Base-by-base conservation (phyloP, 2,113 vertebrate species). In the Catharus minimus region DNA sequence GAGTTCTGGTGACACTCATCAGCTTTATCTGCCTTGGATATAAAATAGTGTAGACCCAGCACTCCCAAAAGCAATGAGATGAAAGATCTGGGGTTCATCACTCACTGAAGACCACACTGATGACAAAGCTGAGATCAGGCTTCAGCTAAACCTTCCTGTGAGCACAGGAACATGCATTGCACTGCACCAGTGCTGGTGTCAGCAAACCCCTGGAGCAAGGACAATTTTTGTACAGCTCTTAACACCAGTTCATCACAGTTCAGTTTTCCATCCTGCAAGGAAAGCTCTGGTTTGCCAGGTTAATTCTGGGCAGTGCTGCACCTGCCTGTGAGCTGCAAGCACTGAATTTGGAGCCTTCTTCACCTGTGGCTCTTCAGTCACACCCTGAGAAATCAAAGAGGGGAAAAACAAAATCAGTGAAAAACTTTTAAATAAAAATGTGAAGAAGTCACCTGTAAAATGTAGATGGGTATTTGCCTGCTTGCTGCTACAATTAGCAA, bases 361-460 rank as follows among this genome's bases (percentile, higher is more conserved):
- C 32, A 43, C 21, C 16, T 62, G 8, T 30, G 2, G 2, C 11
- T 84, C 41, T 47, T 65, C 53, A 65, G 14, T 7, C 22, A 46
- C 15, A 36, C 30, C 32, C 49, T 57, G 46, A 78, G 13, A 88
- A 86, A 67, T 13, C 1, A 1, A n/a, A 7, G 8, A 4, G 12
- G 10, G 4, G 5, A 0, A 0, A 0, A 0, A 61, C 74, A 44
- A 21, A 56, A 46, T 11, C 18, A 43, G 33, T 55, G 16, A 71
- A 52, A 8, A 49, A 74, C 15, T 1, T 14, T 61, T 6, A 66
- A 88, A 39, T n/a, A 43, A 36, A 86, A 90, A 44, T 18, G 24
- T 16, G 64, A 55, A 41, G 2, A 83, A 74, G 57, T 61, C 80
- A 91, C 41, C 69, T 72, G 15, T 28, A 80, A 73, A 62, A 69